Evolutionary conservation across 2,888 invertebrate genomes (phyloP).

Genomic region (Meghimatium bilineatum): DNA sequence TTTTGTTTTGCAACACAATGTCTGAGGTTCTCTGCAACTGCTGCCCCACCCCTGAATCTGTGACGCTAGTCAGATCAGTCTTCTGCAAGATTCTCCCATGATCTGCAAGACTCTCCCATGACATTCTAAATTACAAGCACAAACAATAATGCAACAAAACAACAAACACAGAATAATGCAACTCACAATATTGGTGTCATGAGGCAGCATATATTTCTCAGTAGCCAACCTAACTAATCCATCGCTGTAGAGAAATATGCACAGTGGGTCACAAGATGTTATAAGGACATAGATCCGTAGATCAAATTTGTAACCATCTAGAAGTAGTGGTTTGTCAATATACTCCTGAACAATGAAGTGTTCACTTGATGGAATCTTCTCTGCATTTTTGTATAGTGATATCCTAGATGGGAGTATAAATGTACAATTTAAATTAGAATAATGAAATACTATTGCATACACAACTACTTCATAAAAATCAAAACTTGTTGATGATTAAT

Average conservation of each 20-base stretch:
- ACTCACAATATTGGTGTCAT: slow-evolving; percentile 75
- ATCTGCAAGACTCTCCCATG: too few relatives aligned
- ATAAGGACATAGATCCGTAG: slow-evolving; percentile 76
- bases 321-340: slow-evolving; percentile 75
- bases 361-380: slow-evolving; percentile 73
- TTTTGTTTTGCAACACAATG: too few relatives aligned
- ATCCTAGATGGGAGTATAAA: slow-evolving; percentile 70
- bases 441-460: too few relatives aligned
- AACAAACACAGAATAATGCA: neutral
- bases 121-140: too few relatives aligned
- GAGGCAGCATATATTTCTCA: slow-evolving; percentile 74
- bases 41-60: too few relatives aligned
- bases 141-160: too few relatives aligned
- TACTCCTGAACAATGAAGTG: slow-evolving; percentile 77
- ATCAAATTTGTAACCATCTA: slow-evolving; percentile 77
- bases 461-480: too few relatives aligned
- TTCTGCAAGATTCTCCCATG: too few relatives aligned
- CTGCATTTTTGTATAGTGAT: slow-evolving; percentile 68
- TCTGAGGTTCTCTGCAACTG: too few relatives aligned
- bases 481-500: too few relatives aligned
- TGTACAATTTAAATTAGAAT: too few relatives aligned
- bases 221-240: slow-evolving; percentile 76
- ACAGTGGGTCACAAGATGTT: slow-evolving; percentile 77
- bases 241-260: slow-evolving; percentile 76
- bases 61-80: too few relatives aligned